phyloP scores from a whole-genome alignment of 2,888 invertebrate species.

The Gibbula magus region DNA sequence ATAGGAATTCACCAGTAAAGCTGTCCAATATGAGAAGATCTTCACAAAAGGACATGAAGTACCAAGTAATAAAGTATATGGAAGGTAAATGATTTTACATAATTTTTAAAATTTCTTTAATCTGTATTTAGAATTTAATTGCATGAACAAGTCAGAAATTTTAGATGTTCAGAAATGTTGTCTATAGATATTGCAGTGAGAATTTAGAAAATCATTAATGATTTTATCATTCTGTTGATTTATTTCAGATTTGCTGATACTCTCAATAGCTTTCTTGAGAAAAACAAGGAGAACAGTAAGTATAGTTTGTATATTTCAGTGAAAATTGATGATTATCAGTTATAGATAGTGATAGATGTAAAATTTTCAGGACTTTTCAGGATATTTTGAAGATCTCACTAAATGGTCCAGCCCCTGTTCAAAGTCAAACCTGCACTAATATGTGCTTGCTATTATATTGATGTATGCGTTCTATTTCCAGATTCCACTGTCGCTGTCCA shows the following conservation, averaged over 20 bases:
- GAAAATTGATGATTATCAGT: not conserved
- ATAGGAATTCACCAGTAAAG: slow-evolving; percentile 55
- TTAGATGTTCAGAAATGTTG: too few species aligned
- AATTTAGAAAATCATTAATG: not conserved
- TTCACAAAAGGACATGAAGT: slow-evolving; percentile 77
- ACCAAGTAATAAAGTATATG: slow-evolving; percentile 75
- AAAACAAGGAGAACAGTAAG: slow-evolving; percentile 44
- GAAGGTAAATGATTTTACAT: slow-evolving; percentile 77
- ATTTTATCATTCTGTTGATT: not conserved
- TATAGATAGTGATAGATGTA: not conserved
- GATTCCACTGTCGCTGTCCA: slow-evolving; percentile 77
- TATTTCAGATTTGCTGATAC: slow-evolving; percentile 56
- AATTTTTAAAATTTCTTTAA: not conserved
- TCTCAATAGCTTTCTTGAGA: slow-evolving; percentile 56
- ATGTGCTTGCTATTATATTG: too few species aligned
- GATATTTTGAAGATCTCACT: too few species aligned
- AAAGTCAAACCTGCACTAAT: too few species aligned
- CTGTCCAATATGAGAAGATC: slow-evolving; percentile 77
- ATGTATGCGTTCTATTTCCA: slow-evolving; percentile 50
- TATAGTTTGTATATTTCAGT: not conserved
- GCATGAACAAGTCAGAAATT: too few species aligned
- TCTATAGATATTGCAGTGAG: not conserved
- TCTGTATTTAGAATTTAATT: too few species aligned
- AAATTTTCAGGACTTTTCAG: too few species aligned
- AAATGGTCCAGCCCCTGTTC: too few species aligned